A percentile compares a stretch with the other conserved stretches of the same genome.
These are phyloP conservation scores for Elaphurus davidianus DNA, from an alignment of 2,113 vertebrate species.

Conservation along the genomic window DNA sequence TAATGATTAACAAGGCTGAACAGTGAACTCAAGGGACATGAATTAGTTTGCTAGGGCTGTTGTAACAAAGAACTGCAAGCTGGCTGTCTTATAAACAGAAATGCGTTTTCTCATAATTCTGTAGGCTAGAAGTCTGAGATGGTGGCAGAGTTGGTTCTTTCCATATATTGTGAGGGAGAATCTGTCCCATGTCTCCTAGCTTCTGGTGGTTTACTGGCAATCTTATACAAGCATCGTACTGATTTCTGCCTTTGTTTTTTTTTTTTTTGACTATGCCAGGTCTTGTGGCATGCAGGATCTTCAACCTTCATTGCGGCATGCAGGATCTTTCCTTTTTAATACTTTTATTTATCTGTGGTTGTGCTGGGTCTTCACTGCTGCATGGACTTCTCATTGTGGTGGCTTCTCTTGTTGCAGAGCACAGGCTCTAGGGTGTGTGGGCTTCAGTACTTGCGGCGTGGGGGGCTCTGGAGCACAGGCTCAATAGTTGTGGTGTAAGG, in stretches of 20 bases:
- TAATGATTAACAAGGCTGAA: background rate
- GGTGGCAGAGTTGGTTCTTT: background rate
- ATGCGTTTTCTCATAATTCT: background rate
- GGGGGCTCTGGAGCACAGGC: background rate
- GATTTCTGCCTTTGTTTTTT: background rate
- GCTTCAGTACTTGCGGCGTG: accelerated
- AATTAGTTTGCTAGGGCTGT: background rate
- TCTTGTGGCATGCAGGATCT: background rate
- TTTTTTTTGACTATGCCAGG: accelerated
- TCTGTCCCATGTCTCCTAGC: background rate
- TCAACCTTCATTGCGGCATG: background rate
- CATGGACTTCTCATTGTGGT: background rate
- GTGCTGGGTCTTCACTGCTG: background rate
- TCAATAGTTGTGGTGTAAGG: background rate
- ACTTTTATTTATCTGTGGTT: background rate
- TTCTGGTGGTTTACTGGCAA: no score
- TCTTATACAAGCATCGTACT: background rate
- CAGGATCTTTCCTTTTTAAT: background rate
- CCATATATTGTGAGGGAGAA: background rate
- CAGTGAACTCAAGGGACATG: background rate
- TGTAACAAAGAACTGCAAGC: background rate
- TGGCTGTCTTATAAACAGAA: background rate
- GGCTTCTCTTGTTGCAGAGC: background rate
- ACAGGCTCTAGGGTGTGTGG: background rate
- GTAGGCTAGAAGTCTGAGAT: background rate